Percentiles rank a stretch among this genome's conserved stretches.
Conservation (phyloP, 2,113 vertebrate species). For the Bufo bufo region DNA sequence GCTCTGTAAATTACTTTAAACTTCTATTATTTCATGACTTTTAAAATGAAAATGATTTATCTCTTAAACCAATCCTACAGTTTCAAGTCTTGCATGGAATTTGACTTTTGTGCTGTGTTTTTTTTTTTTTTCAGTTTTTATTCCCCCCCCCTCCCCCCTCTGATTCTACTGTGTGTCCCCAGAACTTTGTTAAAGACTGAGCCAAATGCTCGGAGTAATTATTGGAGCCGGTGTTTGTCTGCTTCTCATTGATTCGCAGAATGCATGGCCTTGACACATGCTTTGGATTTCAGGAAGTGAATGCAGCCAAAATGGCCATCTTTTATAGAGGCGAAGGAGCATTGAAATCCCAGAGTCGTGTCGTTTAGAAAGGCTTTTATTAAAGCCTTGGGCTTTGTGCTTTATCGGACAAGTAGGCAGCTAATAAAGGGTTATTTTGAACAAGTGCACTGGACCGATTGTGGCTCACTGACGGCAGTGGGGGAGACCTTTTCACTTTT, state of each 20-base stretch:
- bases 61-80: too few species aligned
- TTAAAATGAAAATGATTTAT: too few species aligned
- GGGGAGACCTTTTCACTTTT: background rate
- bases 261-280: conserved; percentile 25
- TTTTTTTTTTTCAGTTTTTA: too few species aligned
- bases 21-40: too few species aligned
- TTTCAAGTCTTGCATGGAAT: too few species aligned
- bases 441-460: background rate
- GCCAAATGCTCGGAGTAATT: background rate
- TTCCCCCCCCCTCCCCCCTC: too few species aligned
- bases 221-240: background rate
- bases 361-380: background rate
- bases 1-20: too few species aligned
- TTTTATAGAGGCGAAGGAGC: background rate
- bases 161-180: too few species aligned
- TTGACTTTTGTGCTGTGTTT: too few species aligned
- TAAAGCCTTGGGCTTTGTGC: background rate
- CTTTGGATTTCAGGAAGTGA: background rate
- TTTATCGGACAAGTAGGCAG: background rate
- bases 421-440: conserved; percentile 10
- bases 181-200: background rate
- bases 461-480: background rate
- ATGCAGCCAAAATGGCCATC: background rate
- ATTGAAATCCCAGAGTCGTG: background rate
- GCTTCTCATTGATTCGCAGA: conserved; percentile 4